Conservation (phyloP, 2,888 invertebrate species). For the Cordylochernes scorpioides region DNA sequence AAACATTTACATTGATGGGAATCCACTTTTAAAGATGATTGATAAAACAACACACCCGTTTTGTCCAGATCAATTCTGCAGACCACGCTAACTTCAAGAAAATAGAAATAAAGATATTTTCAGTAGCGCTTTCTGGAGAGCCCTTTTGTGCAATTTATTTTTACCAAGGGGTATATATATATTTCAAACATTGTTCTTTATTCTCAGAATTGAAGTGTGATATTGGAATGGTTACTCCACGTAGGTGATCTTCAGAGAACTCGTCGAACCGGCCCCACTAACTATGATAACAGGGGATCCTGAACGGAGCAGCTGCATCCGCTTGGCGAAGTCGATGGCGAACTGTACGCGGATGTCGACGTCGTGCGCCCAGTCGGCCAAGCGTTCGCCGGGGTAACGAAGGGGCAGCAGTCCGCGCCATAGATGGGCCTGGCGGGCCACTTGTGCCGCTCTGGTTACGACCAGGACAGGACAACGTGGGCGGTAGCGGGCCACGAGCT, state of each 20-base stretch:
- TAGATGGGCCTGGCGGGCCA: conserved; percentile 68
- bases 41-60: no score
- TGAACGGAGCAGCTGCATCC: conserved; percentile 51
- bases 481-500: conserved; percentile 67
- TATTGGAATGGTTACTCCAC: no score
- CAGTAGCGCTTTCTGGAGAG: no score
- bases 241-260: conserved; percentile 66
- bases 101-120: no score
- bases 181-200: no score
- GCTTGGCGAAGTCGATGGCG: conserved; percentile 57
- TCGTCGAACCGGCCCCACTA: conserved; percentile 85
- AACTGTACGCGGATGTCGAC: conserved; percentile 39
- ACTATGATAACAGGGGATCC: conserved; percentile 72
- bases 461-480: conserved; percentile 83
- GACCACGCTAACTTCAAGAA: no score
- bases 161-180: no score
- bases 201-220: no score
- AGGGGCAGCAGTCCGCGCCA: conserved; percentile 74
- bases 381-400: conserved; percentile 32
- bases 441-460: conserved; percentile 53
- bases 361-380: conserved; percentile 14
- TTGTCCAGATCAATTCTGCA: no score
- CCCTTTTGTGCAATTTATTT: no score
- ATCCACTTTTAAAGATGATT: no score
- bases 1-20: no score